Percentiles rank a stretch among this genome's conserved stretches.
These are phyloP conservation scores for Drosophila gaucha DNA, from an alignment of 2,888 invertebrate species.

Conservation along the genomic window DNA sequence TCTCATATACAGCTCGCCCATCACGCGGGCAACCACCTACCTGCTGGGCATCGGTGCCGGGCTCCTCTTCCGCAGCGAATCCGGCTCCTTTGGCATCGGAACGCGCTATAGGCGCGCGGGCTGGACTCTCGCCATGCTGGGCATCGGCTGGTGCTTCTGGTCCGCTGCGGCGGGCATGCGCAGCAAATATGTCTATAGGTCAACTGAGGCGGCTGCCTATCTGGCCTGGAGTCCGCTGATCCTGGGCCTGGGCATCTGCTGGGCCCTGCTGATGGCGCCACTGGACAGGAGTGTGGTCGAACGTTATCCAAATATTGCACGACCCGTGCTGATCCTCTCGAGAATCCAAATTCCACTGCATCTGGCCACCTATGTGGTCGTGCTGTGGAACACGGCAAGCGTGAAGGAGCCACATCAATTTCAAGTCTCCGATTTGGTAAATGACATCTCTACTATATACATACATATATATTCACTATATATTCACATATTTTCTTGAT, in stretches of 20 bases:
- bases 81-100: conserved; percentile 83
- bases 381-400: conserved; percentile 88
- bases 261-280: conserved; percentile 87
- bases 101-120: conserved; percentile 83
- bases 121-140: conserved; percentile 73
- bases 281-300: conserved; percentile 60
- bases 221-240: conserved; percentile 88
- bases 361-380: conserved; percentile 88
- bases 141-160: conserved; percentile 86
- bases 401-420: conserved; percentile 87
- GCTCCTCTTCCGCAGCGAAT: conserved; percentile 83
- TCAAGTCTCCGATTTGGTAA: conserved; percentile 87
- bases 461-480: not conserved
- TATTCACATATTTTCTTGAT: not conserved
- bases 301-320: conserved; percentile 85
- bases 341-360: conserved; percentile 89
- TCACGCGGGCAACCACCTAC: conserved; percentile 89
- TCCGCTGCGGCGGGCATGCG: conserved; percentile 87
- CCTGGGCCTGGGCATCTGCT: conserved; percentile 87
- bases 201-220: conserved; percentile 87
- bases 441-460: conserved; percentile 46
- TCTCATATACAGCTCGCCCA: conserved; percentile 87
- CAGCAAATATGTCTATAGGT: conserved; percentile 87
- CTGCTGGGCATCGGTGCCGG: conserved; percentile 88
- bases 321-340: conserved; percentile 87